Percentiles rank a stretch among this genome's conserved stretches.
Evolutionary conservation across 2,888 invertebrate genomes (phyloP).

Genomic region (Mamestra brassicae): DNA sequence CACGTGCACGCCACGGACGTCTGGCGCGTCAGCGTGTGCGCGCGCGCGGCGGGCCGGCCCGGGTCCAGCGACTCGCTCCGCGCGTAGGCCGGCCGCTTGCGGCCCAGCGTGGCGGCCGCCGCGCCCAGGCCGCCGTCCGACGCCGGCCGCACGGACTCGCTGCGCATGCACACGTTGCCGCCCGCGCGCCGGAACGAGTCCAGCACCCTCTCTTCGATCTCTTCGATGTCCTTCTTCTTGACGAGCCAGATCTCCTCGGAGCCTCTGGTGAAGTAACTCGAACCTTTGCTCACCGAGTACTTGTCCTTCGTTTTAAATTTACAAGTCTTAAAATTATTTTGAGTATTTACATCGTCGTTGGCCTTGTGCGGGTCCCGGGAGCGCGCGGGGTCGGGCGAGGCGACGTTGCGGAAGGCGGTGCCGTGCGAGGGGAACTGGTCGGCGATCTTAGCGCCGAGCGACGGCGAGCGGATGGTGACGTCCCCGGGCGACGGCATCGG

Average conservation of each 20-base stretch:
- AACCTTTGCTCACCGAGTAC: slow-evolving; percentile 86
- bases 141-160: slow-evolving; percentile 68
- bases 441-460: slow-evolving; percentile 83
- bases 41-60: slow-evolving; percentile 79
- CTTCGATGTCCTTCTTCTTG: slow-evolving; percentile 89
- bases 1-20: slow-evolving; percentile 88
- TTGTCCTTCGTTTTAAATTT: slow-evolving; percentile 84
- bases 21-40: slow-evolving; percentile 86
- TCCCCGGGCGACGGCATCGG: slow-evolving; percentile 84
- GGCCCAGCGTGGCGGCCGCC: slow-evolving; percentile 80
- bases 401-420: slow-evolving; percentile 88
- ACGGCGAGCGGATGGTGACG: slow-evolving; percentile 86
- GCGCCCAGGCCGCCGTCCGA: slow-evolving; percentile 80
- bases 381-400: slow-evolving; percentile 79
- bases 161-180: slow-evolving; percentile 75
- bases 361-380: slow-evolving; percentile 69
- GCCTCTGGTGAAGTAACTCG: slow-evolving; percentile 87
- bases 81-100: slow-evolving; percentile 79
- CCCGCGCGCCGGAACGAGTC: slow-evolving; percentile 86
- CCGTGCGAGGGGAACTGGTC: slow-evolving; percentile 88
- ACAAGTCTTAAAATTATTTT: slow-evolving; percentile 82
- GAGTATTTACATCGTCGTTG: slow-evolving; percentile 81
- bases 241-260: slow-evolving; percentile 89
- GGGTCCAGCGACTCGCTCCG: slow-evolving; percentile 87
- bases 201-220: slow-evolving; percentile 86